Percentiles rank a stretch among this genome's conserved stretches.
phyloP scores from a whole-genome alignment of 2,113 vertebrate species.

The Rhadina sibilatrix region DNA sequence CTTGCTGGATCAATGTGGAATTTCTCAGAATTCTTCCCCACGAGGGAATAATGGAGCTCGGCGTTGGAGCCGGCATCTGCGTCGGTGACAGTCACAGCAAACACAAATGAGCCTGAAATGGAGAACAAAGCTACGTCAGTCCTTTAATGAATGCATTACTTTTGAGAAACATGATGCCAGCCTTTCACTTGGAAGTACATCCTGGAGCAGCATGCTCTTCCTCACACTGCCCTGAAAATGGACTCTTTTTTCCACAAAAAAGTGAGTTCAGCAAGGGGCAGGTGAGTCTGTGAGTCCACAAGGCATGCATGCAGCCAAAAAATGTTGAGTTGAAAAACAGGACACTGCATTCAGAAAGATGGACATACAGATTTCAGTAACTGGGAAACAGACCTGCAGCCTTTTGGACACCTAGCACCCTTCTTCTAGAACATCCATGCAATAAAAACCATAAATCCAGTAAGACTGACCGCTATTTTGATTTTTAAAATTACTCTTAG shows the following conservation, averaged over 20 bases:
- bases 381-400: background rate
- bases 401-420: background rate
- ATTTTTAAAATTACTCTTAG: background rate
- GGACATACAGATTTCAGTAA: background rate
- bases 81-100: conserved; percentile 95
- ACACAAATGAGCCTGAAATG: conserved; percentile 88
- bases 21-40: conserved; percentile 87
- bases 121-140: background rate
- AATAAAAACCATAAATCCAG: background rate
- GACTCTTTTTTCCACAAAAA: background rate
- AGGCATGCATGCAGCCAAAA: accelerated
- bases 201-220: background rate
- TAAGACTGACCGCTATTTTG: background rate
- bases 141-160: background rate
- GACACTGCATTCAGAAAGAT: background rate
- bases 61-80: conserved; percentile 88
- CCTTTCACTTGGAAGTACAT: background rate
- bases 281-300: background rate
- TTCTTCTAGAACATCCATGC: background rate
- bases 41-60: conserved; percentile 90
- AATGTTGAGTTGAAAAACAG: background rate
- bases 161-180: accelerated
- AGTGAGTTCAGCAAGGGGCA: background rate
- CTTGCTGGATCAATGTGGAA: conserved; percentile 90
- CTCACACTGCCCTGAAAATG: background rate